Base-by-base conservation (phyloP, 2,888 invertebrate species). In the Pyrrhia umbra region DNA sequence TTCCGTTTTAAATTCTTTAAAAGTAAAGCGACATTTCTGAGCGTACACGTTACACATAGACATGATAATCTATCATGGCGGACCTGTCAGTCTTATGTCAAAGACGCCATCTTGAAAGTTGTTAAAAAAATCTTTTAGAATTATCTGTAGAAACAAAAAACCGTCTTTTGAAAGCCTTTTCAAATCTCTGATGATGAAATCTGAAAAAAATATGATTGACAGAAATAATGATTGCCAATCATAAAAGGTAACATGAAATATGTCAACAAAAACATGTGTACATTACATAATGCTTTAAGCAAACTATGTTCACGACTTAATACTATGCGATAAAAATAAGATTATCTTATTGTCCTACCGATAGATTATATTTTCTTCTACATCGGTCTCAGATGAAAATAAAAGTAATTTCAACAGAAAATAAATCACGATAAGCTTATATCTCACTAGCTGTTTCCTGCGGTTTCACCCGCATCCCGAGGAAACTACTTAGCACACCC, bases 1-100 rank as follows among this genome's bases (percentile, higher is more conserved):
- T 72, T 71, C 70, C 70, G 39, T 66, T 15, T 62, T 30, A 37
- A 46, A 27, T 25, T 45, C 10, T 60, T 2, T 56, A 6, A 21
- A 39, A 37, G n/a, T 15, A 16, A 54, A 43, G 27, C 13, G 18
- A 9, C 42, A 40, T 37, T 47, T 18, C 37, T 39, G 4, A 2
- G 15, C 23, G n/a, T n/a, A n/a, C n/a, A n/a, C n/a, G n/a, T n/a
- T n/a, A n/a, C n/a, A n/a, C n/a, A n/a, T n/a, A n/a, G n/a, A n/a
- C n/a, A n/a, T n/a, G n/a, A n/a, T n/a, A n/a, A n/a, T 37, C 20
- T 27, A 25, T 34, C 20, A 21, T 2, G 2, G 20, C 0, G 9
- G 13, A 43, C 42, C 46, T 52, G 55, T 34, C 34, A 34, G 9
- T 27, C 27, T 27, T 27, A 47, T 21, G 46, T 66, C 63, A 54